Base-by-base conservation (phyloP, 2,113 vertebrate species). In the Chloropsis cyanopogon region DNA sequence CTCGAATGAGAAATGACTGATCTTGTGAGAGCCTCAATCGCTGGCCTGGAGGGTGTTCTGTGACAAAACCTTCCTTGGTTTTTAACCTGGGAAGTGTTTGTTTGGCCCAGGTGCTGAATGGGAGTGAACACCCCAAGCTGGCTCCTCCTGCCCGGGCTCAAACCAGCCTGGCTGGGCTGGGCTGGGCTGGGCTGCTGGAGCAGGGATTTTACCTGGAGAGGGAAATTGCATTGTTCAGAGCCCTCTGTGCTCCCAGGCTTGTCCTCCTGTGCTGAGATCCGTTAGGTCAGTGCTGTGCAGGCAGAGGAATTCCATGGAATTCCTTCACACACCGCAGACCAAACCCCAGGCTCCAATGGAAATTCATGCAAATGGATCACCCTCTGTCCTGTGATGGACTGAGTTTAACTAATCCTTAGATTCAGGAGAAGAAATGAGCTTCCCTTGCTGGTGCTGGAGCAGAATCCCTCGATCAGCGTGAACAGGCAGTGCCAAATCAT, bases 151-250 rank as follows among this genome's bases (percentile, higher is more conserved):
- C 12, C 39, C n/a, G 70, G 42, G 44, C 72, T 80, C 49, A 79
- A 42, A 31, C 12, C 24, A 70, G 61, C 50, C 19, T 5, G 24
- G 33, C 17, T 23, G 66, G 29, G 84, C 84, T 56, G 42, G 47
- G 22, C 57, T 37, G 33, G 73, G 20, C 53, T 44, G 71, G 91
- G 88, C 80, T 66, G 19, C 31, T 15, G 71, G 88, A 81, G 61
- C 75, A 31, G 61, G 59, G 61, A 22, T 65, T 95, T 86, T 11
- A 23, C 47, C 75, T 66, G 71, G 39, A 61, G 44, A 60, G 59
- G 81, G 80, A 84, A 87, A 88, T 86, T 63, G 50, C 66, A 16
- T 56, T 75, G 49, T 70, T 64, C 85, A 66, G 82, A 97, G 91
- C 86, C 77, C 64, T 70, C n/a, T 85, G 33, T 17, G 18, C 75